A percentile compares a stretch with the other conserved stretches of the same genome.
Conservation (phyloP, 2,797 vertebrate species). For the Pagetopsis macropterus region DNA sequence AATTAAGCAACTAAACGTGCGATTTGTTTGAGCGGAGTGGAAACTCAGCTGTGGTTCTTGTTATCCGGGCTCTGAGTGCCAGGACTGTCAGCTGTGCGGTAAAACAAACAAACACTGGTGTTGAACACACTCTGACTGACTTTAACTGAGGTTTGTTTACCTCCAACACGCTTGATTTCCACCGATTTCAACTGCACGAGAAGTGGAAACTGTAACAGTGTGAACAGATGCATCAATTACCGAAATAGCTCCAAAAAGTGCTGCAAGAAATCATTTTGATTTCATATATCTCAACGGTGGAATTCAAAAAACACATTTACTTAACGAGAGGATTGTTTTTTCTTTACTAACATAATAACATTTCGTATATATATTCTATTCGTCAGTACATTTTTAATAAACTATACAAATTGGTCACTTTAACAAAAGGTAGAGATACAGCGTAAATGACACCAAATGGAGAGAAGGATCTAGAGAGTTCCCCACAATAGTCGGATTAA, state of each 20-base stretch:
- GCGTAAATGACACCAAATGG: background rate
- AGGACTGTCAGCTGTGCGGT: conserved; percentile 58
- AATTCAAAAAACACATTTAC: too few relatives aligned
- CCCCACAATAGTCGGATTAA: conserved; percentile 51
- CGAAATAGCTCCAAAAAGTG: background rate
- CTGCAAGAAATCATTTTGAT: background rate
- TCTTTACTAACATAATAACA: too few relatives aligned
- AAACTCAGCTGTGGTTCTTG: conserved; percentile 68
- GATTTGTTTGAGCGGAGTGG: conserved; percentile 18
- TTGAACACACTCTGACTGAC: conserved; percentile 40
- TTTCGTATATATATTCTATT: too few relatives aligned
- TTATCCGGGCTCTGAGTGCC: conserved; percentile 52
- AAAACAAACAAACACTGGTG: conserved; percentile 61
- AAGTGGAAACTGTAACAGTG: conserved; percentile 58
- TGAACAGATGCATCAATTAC: conserved; percentile 1
- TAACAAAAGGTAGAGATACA: background rate
- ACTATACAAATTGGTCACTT: too few relatives aligned
- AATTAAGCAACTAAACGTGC: background rate
- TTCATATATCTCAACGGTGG: background rate
- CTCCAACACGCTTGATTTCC: conserved; percentile 46
- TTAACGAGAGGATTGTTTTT: too few relatives aligned
- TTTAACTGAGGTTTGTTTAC: conserved; percentile 63
- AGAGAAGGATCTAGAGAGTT: conserved; percentile 9
- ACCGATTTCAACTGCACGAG: conserved; percentile 42
- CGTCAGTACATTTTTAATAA: too few relatives aligned